Evolutionary conservation across 2,888 invertebrate genomes (phyloP), one percentile per base, ranked within the genome.

Genomic region (Mantis religiosa): DNA sequence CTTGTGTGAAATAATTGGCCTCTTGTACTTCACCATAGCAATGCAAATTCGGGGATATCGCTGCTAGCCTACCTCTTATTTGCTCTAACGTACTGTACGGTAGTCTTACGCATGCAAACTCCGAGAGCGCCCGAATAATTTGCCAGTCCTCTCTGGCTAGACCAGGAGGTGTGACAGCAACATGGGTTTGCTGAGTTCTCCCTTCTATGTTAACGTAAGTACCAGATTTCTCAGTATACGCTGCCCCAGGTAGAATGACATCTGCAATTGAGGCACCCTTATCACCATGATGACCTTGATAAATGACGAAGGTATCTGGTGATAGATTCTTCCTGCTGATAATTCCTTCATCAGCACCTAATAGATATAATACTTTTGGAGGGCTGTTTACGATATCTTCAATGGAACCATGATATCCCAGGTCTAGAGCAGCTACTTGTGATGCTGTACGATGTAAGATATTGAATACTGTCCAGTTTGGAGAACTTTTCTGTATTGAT

Each of bases 171-270:
- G 97, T 95, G 83, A 99, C 97, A 30, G 98, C 99, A 6, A 95
- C 94, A 54, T 97, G 94, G 0, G 98, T 98, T 94, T 98, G 97
- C 93, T 99, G 99, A 81, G 99, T 96, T 90, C 99, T 95, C 1
- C 99, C 99, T 94, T 99, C 99, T 0, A 98, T 99, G 94, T 99
- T 99, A 0, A 98, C 98, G 93, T 97, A 99, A 0, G 98, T 98
- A n/a, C 96, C 98, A 92, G 97, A 97, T 94, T 99, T 99, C 95
- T 99, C 99, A 0, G 99, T 99, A 94, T 99, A 99, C 0, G 99
- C 99, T 9, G 98, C 98, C 90, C 99, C 98, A 2, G 99, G 98
- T 20, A 99, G 94, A 89, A 99, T 96, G 3, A 98, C 96, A 94
- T 99, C 99, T 82, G 99, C 99, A 91, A 98, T 96, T 83, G 95